Base-by-base conservation (phyloP, 2,113 vertebrate species). In the Ovis aries region DNA sequence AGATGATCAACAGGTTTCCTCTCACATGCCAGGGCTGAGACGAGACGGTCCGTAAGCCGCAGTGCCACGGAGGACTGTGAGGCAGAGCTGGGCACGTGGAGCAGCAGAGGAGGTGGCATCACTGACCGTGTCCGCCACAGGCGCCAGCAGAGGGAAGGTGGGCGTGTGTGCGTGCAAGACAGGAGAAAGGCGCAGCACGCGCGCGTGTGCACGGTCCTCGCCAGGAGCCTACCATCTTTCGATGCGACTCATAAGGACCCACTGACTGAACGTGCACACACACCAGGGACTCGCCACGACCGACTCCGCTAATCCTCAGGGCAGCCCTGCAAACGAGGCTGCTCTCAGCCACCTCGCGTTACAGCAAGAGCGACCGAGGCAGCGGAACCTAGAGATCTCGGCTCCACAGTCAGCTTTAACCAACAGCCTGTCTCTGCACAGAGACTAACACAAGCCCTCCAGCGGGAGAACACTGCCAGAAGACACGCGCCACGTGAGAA, bases 111-210 rank as follows among this genome's bases (percentile, higher is more conserved):
- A n/a, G 19, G 16, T 52, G 17, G 45, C 17, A 17, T 17, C 53
- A 43, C 12, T 45, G 25, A 33, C 43, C 11, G 78, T 2, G 7
- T 53, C 5, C 8, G 2, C n/a, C 59, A 4, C 14, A 5, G 31
- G 36, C 2, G 14, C 11, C 55, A 25, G 45, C 82, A 64, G 77
- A 93, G 27, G 23, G 62, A 31, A 74, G 27, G 53, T 6, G 21
- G 4, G 9, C 2, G 3, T 4, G 29, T 12, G 45, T 4, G 11
- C 13, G 1, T 27, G 17, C 23, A 82, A n/a, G 19, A 43, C 3
- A 29, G 27, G 45, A 43, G 9, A 36, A 3, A 80, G 16, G 36
- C 11, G 77, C 27, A 36, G 5, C 0, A 1, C 3, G 3, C 0
- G 3, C 1, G 6, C 13, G 29, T n/a, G 25, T 1, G 6, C 15